These are phyloP conservation scores for Plodia interpunctella DNA, from an alignment of 1,140 invertebrate genomes.

Conservation along the genomic window DNA sequence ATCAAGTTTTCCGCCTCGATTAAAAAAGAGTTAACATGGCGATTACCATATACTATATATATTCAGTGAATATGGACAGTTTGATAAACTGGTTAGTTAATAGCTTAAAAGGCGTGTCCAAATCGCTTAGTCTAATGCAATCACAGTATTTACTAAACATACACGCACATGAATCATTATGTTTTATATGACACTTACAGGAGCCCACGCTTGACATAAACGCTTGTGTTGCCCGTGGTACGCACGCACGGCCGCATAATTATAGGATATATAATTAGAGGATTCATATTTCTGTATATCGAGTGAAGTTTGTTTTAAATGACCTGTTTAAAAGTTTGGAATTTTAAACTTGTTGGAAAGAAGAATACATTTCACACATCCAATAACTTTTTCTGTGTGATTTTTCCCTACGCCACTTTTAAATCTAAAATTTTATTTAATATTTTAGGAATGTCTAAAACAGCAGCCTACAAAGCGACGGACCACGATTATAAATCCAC, in stretches of 20 bases:
- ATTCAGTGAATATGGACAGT: too few relatives aligned
- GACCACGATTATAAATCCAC: conserved; percentile 24
- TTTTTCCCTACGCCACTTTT: not conserved
- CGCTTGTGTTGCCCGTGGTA: not conserved
- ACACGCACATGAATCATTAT: conserved; percentile 11
- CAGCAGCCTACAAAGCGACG: conserved; percentile 8
- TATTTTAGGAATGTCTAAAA: conserved; percentile 14
- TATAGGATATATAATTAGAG: not conserved
- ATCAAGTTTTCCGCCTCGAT: not conserved
- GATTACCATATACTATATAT: too few relatives aligned
- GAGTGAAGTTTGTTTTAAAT: too few relatives aligned
- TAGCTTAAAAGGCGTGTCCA: too few relatives aligned
- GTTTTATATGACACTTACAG: conserved; percentile 7
- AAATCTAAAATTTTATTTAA: not conserved
- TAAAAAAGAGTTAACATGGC: not conserved
- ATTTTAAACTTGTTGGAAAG: too few relatives aligned
- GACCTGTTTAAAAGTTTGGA: too few relatives aligned
- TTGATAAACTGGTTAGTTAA: too few relatives aligned
- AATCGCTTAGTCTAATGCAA: not conserved
- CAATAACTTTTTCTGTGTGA: too few relatives aligned
- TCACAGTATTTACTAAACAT: conserved; percentile 10
- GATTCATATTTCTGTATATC: too few relatives aligned
- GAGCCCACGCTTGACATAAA: conserved; percentile 5
- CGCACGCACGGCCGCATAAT: not conserved
- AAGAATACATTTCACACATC: too few relatives aligned